Base-by-base conservation (phyloP, 2,797 vertebrate species). In the Peromyscus melanophrys region DNA sequence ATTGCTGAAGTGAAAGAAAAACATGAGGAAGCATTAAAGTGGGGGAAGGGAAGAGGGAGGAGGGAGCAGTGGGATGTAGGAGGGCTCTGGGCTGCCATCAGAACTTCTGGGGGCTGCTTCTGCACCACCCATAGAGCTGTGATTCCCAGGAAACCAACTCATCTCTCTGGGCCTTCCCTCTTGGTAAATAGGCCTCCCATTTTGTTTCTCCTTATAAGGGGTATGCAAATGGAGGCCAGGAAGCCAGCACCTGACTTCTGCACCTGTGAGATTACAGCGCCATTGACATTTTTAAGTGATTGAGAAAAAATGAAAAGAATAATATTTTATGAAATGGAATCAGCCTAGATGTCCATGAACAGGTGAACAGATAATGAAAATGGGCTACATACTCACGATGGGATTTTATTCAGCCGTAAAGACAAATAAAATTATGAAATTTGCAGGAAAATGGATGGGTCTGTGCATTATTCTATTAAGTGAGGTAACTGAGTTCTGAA, bases 251-350 rank as follows among this genome's bases (percentile, higher is more conserved):
- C 46, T 92, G 63, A 67, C 75, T 89, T 95, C 46, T 75, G 52
- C 25, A 81, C 29, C 23, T 57, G 31, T 6, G 46, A 90, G 23
- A 37, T 90, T 86, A 71, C 6, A 63, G n/a, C 6, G n/a, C 25
- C 82, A 27, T 80, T 94, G n/a, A 76, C 13, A 46, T 49, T 96
- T 95, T 80, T 52, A 91, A 96, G 55, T 82, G 16, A 61, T 65
- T 95, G 40, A 49, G 71, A 90, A 93, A 90, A 77, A 92, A 90
- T 40, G 86, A 75, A 88, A 88, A 43, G 21, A 55, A 71, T 40
- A 88, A 29, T 73, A 57, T 29, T 75, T 88, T 59, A 43, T 10
- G 27, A 43, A 89, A 14, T 23, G 17, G 29, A 89, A 23, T 59
- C 65, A 75, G 55, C 27, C 17, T 61, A 43, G 69, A 34, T 63